Percentiles rank a stretch among this genome's conserved stretches.
Conservation (phyloP, 2,888 invertebrate genomes). For the Aplocera efformata region DNA sequence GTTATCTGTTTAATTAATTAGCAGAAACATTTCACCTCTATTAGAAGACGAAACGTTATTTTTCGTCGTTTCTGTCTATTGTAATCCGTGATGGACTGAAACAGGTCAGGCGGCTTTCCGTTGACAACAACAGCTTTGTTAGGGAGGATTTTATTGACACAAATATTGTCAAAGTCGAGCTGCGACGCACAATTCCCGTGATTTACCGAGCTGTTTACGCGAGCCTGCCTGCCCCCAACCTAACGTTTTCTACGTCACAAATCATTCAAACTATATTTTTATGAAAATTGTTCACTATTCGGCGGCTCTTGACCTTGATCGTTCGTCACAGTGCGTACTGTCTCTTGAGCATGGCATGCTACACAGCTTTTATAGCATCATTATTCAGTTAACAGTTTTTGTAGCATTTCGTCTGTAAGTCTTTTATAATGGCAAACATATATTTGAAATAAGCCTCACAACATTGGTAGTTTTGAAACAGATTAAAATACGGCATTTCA, state of each 20-base stretch:
- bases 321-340: slow-evolving; percentile 25
- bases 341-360: slow-evolving; percentile 21
- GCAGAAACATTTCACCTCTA: not conserved
- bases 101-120: slow-evolving; percentile 67
- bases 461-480: not conserved
- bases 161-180: slow-evolving; percentile 75
- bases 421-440: no score
- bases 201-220: slow-evolving; percentile 77
- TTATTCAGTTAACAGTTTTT: slow-evolving; percentile 25
- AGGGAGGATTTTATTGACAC: slow-evolving; percentile 75
- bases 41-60: slow-evolving; percentile 14
- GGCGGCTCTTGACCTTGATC: slow-evolving; percentile 25
- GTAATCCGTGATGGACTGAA: slow-evolving; percentile 62
- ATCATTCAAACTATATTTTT: slow-evolving; percentile 60
- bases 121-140: slow-evolving; percentile 77
- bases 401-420: slow-evolving; percentile 19
- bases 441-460: not conserved
- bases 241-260: slow-evolving; percentile 63
- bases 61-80: slow-evolving; percentile 34
- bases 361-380: slow-evolving; percentile 22
- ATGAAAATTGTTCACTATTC: slow-evolving; percentile 46
- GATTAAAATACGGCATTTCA: not conserved
- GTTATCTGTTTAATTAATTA: not conserved
- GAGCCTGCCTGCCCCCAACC: slow-evolving; percentile 59
- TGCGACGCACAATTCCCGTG: slow-evolving; percentile 65